Conservation (phyloP, 2,888 invertebrate species). For the Listrodromus nycthemerus region DNA sequence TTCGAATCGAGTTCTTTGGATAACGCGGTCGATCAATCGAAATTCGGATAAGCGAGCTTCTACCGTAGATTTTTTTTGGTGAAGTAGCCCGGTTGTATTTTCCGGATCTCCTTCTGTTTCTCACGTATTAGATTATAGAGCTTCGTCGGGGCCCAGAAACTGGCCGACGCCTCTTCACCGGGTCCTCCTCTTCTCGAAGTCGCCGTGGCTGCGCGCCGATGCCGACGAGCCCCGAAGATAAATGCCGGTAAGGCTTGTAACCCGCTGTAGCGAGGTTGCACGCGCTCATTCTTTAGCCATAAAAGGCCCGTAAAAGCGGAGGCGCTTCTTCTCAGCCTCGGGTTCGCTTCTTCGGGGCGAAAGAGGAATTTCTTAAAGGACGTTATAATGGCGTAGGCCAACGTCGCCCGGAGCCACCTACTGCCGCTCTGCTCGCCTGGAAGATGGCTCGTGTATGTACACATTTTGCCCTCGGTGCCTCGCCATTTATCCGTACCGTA, state of each 20-base stretch:
- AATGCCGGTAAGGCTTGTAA: conserved; percentile 58
- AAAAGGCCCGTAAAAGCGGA: conserved; percentile 69
- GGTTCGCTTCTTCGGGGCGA: conserved; percentile 24
- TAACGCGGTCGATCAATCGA: no score
- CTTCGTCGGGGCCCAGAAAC: neutral
- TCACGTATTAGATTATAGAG: conserved; percentile 1
- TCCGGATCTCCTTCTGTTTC: neutral
- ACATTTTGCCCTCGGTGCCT: conserved; percentile 1
- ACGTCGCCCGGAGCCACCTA: conserved; percentile 19
- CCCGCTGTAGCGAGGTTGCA: conserved; percentile 42
- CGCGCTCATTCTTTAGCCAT: conserved; percentile 59
- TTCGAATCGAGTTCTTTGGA: neutral
- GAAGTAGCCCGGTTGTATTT: neutral
- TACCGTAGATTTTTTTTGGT: neutral
- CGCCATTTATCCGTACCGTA: neutral
- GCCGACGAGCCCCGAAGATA: conserved; percentile 45
- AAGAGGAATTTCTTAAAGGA: conserved; percentile 69
- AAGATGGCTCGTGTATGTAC: neutral
- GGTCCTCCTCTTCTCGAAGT: neutral
- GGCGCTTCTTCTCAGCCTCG: conserved; percentile 49
- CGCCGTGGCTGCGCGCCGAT: neutral
- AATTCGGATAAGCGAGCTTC: neutral
- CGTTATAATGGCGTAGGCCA: conserved; percentile 67
- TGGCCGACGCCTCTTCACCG: neutral
- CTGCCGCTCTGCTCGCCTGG: conserved; percentile 6